These are phyloP conservation scores for Pomacea maculata DNA, from an alignment of 1,140 invertebrate genomes.

Conservation along the genomic window DNA sequence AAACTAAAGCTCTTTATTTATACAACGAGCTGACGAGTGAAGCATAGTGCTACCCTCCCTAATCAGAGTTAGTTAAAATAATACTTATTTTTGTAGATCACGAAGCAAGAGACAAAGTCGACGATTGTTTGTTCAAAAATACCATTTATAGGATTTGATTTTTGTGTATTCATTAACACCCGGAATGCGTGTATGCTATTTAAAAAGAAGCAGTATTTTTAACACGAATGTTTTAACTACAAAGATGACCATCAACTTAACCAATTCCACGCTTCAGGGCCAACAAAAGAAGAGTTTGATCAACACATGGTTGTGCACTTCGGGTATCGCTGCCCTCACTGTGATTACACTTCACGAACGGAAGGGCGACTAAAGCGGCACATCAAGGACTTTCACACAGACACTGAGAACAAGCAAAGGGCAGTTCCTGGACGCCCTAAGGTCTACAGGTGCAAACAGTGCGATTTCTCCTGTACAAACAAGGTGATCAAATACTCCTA, in stretches of 20 bases:
- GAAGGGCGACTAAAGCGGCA: conserved; percentile 72
- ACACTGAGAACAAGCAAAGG: conserved; percentile 78
- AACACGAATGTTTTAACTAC: no score
- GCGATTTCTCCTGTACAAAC: conserved; percentile 82
- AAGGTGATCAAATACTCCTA: conserved; percentile 69
- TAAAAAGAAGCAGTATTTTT: no score
- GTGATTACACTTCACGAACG: conserved; percentile 71
- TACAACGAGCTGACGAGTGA: no score
- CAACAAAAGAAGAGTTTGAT: conserved; percentile 61
- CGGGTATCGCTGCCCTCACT: conserved; percentile 66
- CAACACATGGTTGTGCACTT: conserved; percentile 70
- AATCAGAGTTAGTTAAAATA: not conserved
- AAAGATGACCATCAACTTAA: not conserved
- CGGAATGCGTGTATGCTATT: no score
- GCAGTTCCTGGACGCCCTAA: conserved; percentile 71
- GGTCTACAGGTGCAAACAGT: conserved; percentile 92
- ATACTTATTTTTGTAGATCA: not conserved
- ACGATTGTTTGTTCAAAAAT: no score
- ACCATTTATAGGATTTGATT: not conserved
- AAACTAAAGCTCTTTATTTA: no score
- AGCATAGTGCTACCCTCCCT: not conserved
- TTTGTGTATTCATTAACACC: not conserved
- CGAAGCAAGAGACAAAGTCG: no score
- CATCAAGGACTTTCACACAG: conserved; percentile 69
- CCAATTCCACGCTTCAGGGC: conserved; percentile 39